Conservation (phyloP, 2,888 invertebrate species). For the Rhaphigaster nebulosa region DNA sequence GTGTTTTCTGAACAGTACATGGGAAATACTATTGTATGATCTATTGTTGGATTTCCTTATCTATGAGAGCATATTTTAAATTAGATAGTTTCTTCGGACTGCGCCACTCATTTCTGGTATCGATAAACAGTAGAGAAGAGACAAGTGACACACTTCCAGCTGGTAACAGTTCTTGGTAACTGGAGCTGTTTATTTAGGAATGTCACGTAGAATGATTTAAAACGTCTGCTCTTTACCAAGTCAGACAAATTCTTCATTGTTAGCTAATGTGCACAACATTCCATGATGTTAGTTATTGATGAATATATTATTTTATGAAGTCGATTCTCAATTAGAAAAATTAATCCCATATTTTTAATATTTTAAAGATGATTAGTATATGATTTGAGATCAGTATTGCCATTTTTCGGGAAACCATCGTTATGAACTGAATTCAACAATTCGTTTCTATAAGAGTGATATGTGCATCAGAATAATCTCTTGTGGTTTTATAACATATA, state of each 20-base stretch:
- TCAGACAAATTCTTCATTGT: not conserved
- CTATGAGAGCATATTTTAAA: conserved; percentile 17
- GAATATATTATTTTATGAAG: not conserved
- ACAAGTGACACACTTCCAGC: not conserved
- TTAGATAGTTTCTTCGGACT: not conserved
- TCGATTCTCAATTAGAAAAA: not conserved
- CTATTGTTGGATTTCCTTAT: not conserved
- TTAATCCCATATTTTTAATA: not conserved
- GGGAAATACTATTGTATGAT: not conserved
- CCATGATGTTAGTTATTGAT: not conserved
- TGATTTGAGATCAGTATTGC: not conserved
- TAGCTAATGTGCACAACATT: not conserved
- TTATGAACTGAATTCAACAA: not conserved
- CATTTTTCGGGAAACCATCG: too few species aligned
- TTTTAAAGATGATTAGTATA: too few species aligned
- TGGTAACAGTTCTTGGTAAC: not conserved
- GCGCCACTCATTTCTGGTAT: not conserved
- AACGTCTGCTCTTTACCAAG: not conserved
- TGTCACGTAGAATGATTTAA: not conserved
- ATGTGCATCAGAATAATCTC: too few species aligned
- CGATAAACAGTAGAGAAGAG: not conserved
- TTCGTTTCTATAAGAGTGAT: too few species aligned
- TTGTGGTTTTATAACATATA: too few species aligned
- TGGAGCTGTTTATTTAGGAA: not conserved
- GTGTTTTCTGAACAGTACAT: not conserved